Base-by-base conservation (phyloP, 2,797 vertebrate species). In the Ceryle rudis region DNA sequence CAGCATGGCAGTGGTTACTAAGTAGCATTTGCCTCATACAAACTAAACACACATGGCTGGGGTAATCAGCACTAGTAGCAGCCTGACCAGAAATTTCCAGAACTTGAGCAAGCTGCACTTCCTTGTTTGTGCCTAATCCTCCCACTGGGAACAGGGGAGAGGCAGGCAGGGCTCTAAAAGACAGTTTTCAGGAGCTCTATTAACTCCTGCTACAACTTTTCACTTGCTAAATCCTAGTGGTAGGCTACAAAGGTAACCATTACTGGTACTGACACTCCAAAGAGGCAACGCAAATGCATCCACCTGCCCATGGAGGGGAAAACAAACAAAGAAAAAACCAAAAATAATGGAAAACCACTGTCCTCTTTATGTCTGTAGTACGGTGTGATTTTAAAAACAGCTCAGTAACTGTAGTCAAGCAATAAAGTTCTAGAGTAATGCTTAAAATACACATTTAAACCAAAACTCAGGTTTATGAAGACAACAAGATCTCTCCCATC, bases 221-320 rank as follows among this genome's bases (percentile, higher is more conserved):
- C 62, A 52, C 31, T 49, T 21, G 16, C 44, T 64, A 47, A 70
- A 58, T 47, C 20, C 41, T 15, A 90, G 46, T n/a, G 80, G 69
- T 13, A 82, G 33, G 29, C 22, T 37, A 33, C 64, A 74, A 19
- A 5, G 5, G 39, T 46, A 85, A 37, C 0, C 0, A 16, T 42
- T 41, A 29, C 28, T 14, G 7, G 33, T 20, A 20, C 17, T 13
- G 12, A 65, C 21, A 11, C 25, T 41, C 19, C 0, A 0, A 60
- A 61, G 19, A 73, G 64, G 55, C 55, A 86, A 52, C 10, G 21
- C 33, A 91, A 71, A 69, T 25, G 16, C 49, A 11, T 35, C 35
- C 51, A 88, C 42, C 71, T 89, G 58, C 61, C 31, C 31, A 26
- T 1, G 10, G 42, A 16, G 6, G 10, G 18, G 18, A 29, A 37